Evolutionary conservation across 2,797 vertebrate species (phyloP).

Genomic region (Eidolon dupreanum): DNA sequence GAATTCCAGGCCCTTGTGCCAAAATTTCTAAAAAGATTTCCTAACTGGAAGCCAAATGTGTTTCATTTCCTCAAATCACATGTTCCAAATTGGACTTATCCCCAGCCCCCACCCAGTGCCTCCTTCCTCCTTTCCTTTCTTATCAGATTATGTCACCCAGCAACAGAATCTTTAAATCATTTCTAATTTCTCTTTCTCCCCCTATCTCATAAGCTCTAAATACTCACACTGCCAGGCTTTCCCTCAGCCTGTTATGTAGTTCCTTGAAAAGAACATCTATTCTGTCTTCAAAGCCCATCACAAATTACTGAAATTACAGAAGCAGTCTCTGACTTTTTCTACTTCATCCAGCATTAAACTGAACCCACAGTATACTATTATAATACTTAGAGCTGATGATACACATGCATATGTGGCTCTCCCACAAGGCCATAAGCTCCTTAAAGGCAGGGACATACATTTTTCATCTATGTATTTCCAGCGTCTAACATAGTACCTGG

Average conservation of each 20-base stretch:
- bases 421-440: not conserved
- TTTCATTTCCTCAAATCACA: slow-evolving; percentile 56
- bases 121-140: slow-evolving; percentile 46
- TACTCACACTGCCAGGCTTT: not conserved
- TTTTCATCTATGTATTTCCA: slow-evolving; percentile 23
- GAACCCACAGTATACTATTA: not conserved
- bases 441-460: not conserved
- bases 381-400: not conserved
- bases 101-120: not conserved
- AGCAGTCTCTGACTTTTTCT: not conserved
- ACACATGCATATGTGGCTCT: not conserved
- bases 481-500: not conserved
- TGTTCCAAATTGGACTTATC: not conserved
- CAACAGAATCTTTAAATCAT: slow-evolving; percentile 28
- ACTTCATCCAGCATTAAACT: not conserved
- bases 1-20: slow-evolving; percentile 16
- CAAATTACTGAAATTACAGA: not conserved
- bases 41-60: slow-evolving; percentile 37
- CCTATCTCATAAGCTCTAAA: not conserved
- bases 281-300: not conserved
- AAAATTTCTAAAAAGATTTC: slow-evolving; percentile 47
- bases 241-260: not conserved
- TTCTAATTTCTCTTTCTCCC: slow-evolving; percentile 14
- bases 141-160: not conserved
- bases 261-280: slow-evolving; percentile 36